Percentiles rank a stretch among this genome's conserved stretches.
These are phyloP conservation scores for Sylvietta virens DNA, from an alignment of 2,113 vertebrate species.

Conservation along the genomic window DNA sequence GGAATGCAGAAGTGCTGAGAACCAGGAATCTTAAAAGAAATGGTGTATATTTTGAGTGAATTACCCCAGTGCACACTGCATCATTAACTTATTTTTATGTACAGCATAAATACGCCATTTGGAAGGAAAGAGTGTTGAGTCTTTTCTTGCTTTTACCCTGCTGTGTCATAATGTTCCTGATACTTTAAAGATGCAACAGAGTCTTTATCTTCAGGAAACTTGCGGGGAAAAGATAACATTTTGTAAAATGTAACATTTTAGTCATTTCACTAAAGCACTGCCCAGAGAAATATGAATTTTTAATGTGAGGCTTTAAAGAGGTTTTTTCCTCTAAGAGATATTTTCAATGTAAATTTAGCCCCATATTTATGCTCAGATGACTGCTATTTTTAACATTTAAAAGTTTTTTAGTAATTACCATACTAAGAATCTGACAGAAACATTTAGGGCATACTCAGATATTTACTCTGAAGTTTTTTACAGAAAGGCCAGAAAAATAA, in stretches of 20 bases:
- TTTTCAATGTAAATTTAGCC: conserved; percentile 24
- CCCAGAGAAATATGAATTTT: conserved; percentile 44
- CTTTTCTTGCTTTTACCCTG: conserved; percentile 3
- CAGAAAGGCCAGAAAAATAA: background rate
- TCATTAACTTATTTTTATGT: background rate
- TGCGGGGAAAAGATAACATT: background rate
- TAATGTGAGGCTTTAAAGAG: conserved; percentile 38
- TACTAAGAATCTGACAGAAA: background rate
- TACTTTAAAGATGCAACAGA: background rate
- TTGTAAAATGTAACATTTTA: conserved; percentile 11
- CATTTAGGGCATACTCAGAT: background rate
- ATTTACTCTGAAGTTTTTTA: background rate
- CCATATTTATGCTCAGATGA: background rate
- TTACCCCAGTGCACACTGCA: background rate
- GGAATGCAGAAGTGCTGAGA: background rate
- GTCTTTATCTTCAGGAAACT: conserved; percentile 28
- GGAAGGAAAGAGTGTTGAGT: background rate
- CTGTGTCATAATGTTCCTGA: conserved; percentile 18
- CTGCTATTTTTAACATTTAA: background rate
- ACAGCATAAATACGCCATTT: background rate
- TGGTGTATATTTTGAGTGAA: background rate
- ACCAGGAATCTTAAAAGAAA: background rate
- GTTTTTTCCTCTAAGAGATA: conserved; percentile 13
- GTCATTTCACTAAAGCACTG: background rate
- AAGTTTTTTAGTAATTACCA: background rate